Percentiles rank a stretch among this genome's conserved stretches.
These are phyloP conservation scores for Formica selysi DNA, from an alignment of 1,140 invertebrate species.

Conservation along the genomic window DNA sequence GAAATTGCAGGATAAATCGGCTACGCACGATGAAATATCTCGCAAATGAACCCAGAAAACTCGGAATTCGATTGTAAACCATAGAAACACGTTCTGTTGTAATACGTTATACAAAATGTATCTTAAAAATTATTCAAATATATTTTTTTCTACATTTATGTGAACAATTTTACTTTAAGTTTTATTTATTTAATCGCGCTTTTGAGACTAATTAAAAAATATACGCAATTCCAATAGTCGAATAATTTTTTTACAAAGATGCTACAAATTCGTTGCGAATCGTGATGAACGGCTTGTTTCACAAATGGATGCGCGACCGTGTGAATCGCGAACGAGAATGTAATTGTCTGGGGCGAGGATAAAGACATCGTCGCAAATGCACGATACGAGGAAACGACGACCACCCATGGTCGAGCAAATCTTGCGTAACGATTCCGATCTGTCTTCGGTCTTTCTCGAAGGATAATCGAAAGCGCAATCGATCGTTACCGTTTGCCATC, in stretches of 20 bases:
- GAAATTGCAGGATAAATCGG: constrained; percentile 72
- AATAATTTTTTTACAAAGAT: background rate
- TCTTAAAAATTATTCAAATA: background rate
- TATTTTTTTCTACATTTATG: background rate
- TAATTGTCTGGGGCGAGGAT: constrained; percentile 33
- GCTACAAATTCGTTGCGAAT: background rate
- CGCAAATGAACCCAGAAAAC: constrained; percentile 44
- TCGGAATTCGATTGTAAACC: background rate
- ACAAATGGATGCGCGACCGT: background rate
- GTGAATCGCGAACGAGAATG: background rate
- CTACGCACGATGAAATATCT: constrained; percentile 45
- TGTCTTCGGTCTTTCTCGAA: constrained; percentile 40
- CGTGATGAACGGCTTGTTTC: background rate
- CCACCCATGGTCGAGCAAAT: constrained; percentile 42
- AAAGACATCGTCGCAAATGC: constrained; percentile 24
- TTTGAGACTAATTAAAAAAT: background rate
- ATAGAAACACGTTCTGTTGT: background rate
- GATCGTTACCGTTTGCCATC: constrained; percentile 4
- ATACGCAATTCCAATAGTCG: background rate
- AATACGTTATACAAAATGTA: background rate
- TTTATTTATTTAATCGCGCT: background rate
- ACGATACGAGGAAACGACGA: constrained; percentile 14
- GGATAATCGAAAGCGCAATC: constrained; percentile 49
- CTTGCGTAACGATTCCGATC: constrained; percentile 50
- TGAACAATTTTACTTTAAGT: background rate